Base-by-base conservation (phyloP, 1,140 invertebrate species). In the Pogonomyrmex barbatus region DNA sequence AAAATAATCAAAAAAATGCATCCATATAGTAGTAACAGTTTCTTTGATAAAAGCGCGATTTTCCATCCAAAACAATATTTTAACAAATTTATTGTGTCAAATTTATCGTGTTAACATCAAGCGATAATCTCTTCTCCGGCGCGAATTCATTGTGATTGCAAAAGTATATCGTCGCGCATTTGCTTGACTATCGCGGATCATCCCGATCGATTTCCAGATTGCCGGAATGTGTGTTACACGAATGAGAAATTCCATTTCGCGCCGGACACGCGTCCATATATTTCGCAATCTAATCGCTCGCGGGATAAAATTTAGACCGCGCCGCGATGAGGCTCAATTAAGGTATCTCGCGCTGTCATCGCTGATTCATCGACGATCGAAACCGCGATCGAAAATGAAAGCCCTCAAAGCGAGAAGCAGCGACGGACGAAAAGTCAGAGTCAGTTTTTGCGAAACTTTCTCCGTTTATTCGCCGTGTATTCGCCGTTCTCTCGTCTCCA, bases 361-460 rank as follows among this genome's bases (percentile, higher is more conserved):
- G 24, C 24, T 24, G 24, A n/a, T 79, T 54, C 45, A 33, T 70
- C n/a, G 45, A 62, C 24, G 24, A 24, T 24, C 24, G 24, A 24
- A 60, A 14, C 10, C 30, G 33, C 52, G 50, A 67, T 88, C 39
- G 58, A 47, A 63, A 54, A n/a, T 17, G 2, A 33, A 73, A 54
- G 36, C 24, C 12, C 4, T 24, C 54, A 39, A 24, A 67, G 39
- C 24, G 33, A 4, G 14, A 24, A 24, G 33, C 42, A 30, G 24
- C n/a, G 17, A 78, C 5, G 62, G 17, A 78, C 5, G 62, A 2
- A 24, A 82, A 50, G 56, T 73, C 65, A n/a, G 42, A 56, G 47
- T 42, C 71, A 85, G 84, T 81, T 86, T 86, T 71, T 63, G 36
- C 63, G 63, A 86, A 86, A 86, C 84, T 60, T 70, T 79, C 78